A percentile compares a stretch with the other conserved stretches of the same genome.
Conservation (phyloP, 2,888 invertebrate genomes). For the Chouioia cunea region DNA sequence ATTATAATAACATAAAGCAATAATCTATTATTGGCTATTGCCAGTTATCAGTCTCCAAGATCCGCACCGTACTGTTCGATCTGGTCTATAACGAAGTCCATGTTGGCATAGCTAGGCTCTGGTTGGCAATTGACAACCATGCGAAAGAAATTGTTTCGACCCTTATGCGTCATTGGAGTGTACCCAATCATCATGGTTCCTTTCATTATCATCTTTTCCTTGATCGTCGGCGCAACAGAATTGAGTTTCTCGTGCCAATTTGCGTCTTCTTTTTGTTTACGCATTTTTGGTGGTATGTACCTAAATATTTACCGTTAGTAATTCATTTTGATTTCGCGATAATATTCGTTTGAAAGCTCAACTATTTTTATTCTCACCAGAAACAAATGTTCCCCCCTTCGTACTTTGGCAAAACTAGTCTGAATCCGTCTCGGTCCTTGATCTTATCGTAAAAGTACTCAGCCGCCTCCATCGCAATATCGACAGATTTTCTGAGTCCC, state of each 20-base stretch:
- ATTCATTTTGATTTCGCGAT: too few relatives aligned
- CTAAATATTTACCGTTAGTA: constrained; percentile 55
- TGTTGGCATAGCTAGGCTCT: constrained; percentile 71
- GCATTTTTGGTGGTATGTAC: constrained; percentile 73
- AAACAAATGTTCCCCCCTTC: constrained; percentile 91
- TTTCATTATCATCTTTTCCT: constrained; percentile 76
- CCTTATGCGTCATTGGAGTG: constrained; percentile 75
- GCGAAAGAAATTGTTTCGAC: constrained; percentile 81
- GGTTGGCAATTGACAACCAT: constrained; percentile 83
- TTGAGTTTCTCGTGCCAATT: constrained; percentile 72
- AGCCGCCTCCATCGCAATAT: constrained; percentile 76
- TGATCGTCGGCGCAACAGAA: constrained; percentile 77
- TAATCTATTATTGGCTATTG: constrained; percentile 27
- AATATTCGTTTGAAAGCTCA: not conserved
- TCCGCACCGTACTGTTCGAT: constrained; percentile 75
- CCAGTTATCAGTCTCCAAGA: constrained; percentile 46
- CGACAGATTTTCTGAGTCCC: constrained; percentile 74
- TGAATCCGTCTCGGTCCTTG: constrained; percentile 72
- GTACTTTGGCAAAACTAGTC: constrained; percentile 74
- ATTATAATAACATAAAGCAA: too few relatives aligned
- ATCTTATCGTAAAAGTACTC: constrained; percentile 72
- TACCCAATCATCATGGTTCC: constrained; percentile 84
- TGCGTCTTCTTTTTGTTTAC: constrained; percentile 65
- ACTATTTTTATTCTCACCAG: constrained; percentile 77
- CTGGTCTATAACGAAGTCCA: constrained; percentile 75